A percentile compares a stretch with the other conserved stretches of the same genome.
These are phyloP conservation scores for Psilopogon haemacephalus DNA, from an alignment of 2,113 vertebrate species.

Conservation along the genomic window DNA sequence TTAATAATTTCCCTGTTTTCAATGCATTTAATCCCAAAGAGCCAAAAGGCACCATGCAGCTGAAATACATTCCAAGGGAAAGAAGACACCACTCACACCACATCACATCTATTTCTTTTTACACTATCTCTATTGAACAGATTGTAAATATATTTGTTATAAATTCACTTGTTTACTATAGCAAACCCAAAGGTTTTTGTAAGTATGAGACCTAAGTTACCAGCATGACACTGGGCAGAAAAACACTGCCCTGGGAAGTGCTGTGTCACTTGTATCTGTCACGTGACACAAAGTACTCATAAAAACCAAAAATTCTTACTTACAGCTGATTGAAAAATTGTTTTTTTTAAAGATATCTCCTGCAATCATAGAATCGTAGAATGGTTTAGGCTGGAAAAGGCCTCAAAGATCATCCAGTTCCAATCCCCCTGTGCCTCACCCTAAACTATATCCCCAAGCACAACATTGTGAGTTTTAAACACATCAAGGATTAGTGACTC, in stretches of 20 bases:
- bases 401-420: no score
- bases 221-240: background rate
- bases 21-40: conserved; percentile 53
- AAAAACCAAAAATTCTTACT: background rate
- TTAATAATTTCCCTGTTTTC: conserved; percentile 69
- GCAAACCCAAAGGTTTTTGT: background rate
- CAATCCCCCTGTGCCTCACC: no score
- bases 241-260: background rate
- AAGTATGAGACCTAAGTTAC: background rate
- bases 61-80: background rate
- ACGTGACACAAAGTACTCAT: background rate
- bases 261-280: background rate
- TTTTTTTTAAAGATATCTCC: background rate
- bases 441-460: no score
- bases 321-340: background rate
- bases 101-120: background rate
- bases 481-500: no score
- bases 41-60: background rate
- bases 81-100: background rate
- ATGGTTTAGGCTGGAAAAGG: no score
- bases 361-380: background rate
- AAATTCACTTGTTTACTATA: background rate
- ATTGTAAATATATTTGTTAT: background rate
- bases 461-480: no score
- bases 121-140: background rate